Base-by-base conservation (phyloP, 2,113 vertebrate species). In the Pavo muticus region DNA sequence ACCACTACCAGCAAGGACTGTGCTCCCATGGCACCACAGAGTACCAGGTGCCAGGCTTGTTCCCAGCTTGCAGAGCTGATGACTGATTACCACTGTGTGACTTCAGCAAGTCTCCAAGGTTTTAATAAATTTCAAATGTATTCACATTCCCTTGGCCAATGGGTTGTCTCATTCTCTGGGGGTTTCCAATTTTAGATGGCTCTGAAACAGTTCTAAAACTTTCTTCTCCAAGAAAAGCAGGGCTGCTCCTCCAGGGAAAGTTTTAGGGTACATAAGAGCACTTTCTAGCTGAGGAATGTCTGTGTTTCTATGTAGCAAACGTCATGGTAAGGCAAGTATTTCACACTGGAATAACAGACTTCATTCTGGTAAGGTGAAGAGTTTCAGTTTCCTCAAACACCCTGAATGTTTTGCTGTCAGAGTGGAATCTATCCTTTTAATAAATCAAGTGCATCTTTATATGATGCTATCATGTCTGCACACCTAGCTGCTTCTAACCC, bases 181-280 rank as follows among this genome's bases (percentile, higher is more conserved):
- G 71, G 32, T 52, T 95, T 90, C 88, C 45, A 60, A 25, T 64
- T 95, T 91, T 90, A 87, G 74, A 69, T 88, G 67, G 71, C 21
- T 90, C 74, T 18, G 27, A 79, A 87, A 79, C 67, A 64, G 57
- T 82, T 47, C 65, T 81, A 39, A 80, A 88, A 67, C 52, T 27
- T 70, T 81, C 37, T 70, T 81, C n/a, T 70, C 69, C 90, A 93
- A 81, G 81, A 70, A 77, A 95, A 95, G 76, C 84, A 89, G 39
- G 57, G 37, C 69, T 84, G 50, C 83, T 81, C 35, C 65, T 81
- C 14, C 42, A 39, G 60, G 5, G 44, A 82, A 80, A 80, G 47
- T 75, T 84, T 77, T 1, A 4, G 81, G 57, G 39, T 32, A 16
- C 29, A 3, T 4, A 37, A 40, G 40, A 91, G 18, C 73, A 25